Base-by-base conservation (phyloP, 1,140 invertebrate species). In the Magallana gigas region DNA sequence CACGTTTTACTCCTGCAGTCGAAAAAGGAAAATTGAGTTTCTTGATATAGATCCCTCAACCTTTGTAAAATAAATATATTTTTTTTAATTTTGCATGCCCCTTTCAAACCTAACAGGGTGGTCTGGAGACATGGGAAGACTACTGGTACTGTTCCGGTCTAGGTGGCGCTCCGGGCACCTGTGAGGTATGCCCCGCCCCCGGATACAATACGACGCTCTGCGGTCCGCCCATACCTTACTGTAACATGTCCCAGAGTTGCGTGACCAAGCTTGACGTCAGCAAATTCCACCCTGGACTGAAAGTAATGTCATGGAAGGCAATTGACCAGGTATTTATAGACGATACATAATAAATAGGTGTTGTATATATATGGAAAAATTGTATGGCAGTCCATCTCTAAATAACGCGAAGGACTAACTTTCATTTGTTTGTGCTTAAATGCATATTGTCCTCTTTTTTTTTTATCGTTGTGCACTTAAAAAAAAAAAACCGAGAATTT, bases 151-250 rank as follows among this genome's bases (percentile, higher is more conserved):
- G 93, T 83, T 91, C 90, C 56, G 93, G 93, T 60, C 85, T 86
- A 36, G 92, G 92, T 11, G 91, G 89, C 12, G 88, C 76, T 48
- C 90, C 89, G 18, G 91, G 89, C 4, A 91, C 91, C 6, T 94
- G 93, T 87, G 90, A 88, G 62, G 90, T 91, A 12, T 94, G 93
- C 87, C 90, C 91, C 7, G 90, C 93, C 0, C 90, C 91, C 0
- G 93, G 93, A 0, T 94, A 91, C 86, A 94, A 94, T 87, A 91
- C 87, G 60, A 92, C 92, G 5, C 85, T 93, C 59, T 94, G 94
- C 90, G 93, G 93, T 9, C 92, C 92, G 1, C 91, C 92, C 8
- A 87, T 92, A 48, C 88, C 90, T 8, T 93, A 90, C 71, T 94
- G 94, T 83, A 89, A 92, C 64, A 92, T 92, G 91, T 90, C 89